Evolutionary conservation across 2,888 invertebrate genomes (phyloP), one percentile per base, ranked within the genome.

Genomic region (Aelia acuminata): DNA sequence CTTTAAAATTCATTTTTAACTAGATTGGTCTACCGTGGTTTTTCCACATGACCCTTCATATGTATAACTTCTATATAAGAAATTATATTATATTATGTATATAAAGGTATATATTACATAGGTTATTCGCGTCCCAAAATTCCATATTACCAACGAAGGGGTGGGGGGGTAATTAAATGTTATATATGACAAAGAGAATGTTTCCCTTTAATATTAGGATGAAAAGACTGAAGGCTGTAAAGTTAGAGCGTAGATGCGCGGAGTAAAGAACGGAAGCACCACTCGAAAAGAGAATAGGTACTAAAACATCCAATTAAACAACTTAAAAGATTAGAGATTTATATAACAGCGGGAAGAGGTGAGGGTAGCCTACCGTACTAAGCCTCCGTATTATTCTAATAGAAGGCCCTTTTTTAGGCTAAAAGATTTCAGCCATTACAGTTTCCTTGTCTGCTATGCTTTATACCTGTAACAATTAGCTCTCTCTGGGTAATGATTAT

Each of bases 251-350:
- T 31, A 70, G 63, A 57, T 57, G 57, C 18, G 35, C 35, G 35
- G 63, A 70, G 35, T 1, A 35, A 18, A 35, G 35, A 70, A 70
- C 31, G 18, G 31, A 63, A 63, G 31, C 63, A 18, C 63, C 63
- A 70, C 63, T 70, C 18, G 35, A 70, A 70, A 20, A 35, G 35
- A 70, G 63, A 35, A 20, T 3, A 18, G 63, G 15, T 70, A 31
- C 35, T 70, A n/a, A 35, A 70, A 70, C 18, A 35, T 18, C 63
- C 63, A 70, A 70, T 70, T 70, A 70, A 70, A 70, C 63, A 70
- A 31, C 35, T 70, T 70, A 70, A 70, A 70, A 70, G 63, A 70
- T 70, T 70, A 26, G 18, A 31, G 63, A 70, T 70, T 70, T 70
- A 18, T 35, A 35, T 13, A 53, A 18, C 63, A 26, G 57, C 57